These are phyloP conservation scores for Porites lobata DNA, from an alignment of 92 coral and sea anemone species.

Conservation along the genomic window DNA sequence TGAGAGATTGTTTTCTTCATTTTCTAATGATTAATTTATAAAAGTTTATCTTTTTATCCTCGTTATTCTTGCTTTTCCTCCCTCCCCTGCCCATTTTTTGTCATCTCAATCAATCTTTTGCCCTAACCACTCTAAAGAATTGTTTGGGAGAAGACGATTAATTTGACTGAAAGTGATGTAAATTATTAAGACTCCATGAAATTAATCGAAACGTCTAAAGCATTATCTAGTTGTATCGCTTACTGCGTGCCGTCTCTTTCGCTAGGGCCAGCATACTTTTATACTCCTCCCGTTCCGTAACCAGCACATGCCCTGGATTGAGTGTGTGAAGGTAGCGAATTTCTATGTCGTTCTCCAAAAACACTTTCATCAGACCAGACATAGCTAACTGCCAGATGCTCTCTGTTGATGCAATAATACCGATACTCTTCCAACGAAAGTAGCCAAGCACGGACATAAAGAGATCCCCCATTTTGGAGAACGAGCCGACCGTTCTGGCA, in stretches of 20 bases:
- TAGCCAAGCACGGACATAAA: constrained; percentile 80
- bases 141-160: too few species aligned
- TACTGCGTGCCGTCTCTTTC: constrained; percentile 81
- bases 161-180: too few species aligned
- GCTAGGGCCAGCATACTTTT: constrained; percentile 80
- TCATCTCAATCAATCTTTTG: too few species aligned
- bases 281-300: constrained; percentile 85
- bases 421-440: constrained; percentile 86
- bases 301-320: constrained; percentile 86
- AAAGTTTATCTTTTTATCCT: too few species aligned
- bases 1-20: too few species aligned
- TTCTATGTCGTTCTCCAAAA: constrained; percentile 68
- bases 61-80: too few species aligned
- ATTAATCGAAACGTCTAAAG: too few species aligned
- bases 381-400: constrained; percentile 86
- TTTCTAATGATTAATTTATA: too few species aligned
- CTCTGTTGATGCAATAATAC: constrained; percentile 89
- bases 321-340: constrained; percentile 85
- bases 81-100: too few species aligned
- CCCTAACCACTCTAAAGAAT: too few species aligned
- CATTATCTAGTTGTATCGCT: constrained; percentile 9
- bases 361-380: constrained; percentile 78
- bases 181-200: too few species aligned
- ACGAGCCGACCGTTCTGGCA: constrained; percentile 86
- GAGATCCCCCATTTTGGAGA: constrained; percentile 84